These are phyloP conservation scores for Nasonia vitripennis DNA, from an alignment of 1,140 invertebrate genomes.

Conservation along the genomic window DNA sequence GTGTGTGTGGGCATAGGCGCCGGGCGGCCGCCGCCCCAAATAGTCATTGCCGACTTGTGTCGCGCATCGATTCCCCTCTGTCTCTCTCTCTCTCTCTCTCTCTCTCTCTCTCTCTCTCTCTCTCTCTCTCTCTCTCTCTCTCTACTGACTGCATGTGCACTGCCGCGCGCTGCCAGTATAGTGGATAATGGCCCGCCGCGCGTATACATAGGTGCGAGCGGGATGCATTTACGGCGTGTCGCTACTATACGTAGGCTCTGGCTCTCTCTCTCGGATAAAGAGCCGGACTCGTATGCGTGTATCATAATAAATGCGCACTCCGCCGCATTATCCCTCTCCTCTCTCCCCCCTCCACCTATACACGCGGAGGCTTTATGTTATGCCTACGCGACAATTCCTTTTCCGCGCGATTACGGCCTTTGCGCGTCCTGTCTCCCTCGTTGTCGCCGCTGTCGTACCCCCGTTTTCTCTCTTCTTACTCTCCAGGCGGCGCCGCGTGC, in stretches of 20 bases:
- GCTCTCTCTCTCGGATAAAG: conserved; percentile 24
- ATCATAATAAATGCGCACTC: conserved; percentile 49
- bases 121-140: background rate
- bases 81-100: too few relatives aligned
- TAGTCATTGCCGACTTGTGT: conserved; percentile 59
- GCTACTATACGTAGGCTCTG: too few relatives aligned
- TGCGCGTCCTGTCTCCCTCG: conserved; percentile 6
- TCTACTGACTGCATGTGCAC: conserved; percentile 19
- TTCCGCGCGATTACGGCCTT: conserved; percentile 45
- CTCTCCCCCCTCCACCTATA: background rate
- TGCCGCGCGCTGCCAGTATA: conserved; percentile 18
- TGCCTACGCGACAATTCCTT: conserved; percentile 43
- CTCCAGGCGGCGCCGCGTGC: background rate
- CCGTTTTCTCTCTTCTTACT: background rate
- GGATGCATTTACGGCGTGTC: conserved; percentile 35
- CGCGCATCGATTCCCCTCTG: conserved; percentile 47
- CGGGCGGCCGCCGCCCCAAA: conserved; percentile 56
- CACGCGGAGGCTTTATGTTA: conserved; percentile 6
- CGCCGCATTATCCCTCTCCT: conserved; percentile 34
- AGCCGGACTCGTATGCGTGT: conserved; percentile 22
- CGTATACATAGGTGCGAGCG: conserved; percentile 62
- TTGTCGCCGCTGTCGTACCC: background rate
- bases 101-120: too few relatives aligned
- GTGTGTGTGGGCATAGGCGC: conserved; percentile 22
- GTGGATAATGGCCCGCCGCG: conserved; percentile 55